These are phyloP conservation scores for Chaetorhynchus papuensis DNA, from an alignment of 2,113 vertebrate genomes.

Conservation along the genomic window DNA sequence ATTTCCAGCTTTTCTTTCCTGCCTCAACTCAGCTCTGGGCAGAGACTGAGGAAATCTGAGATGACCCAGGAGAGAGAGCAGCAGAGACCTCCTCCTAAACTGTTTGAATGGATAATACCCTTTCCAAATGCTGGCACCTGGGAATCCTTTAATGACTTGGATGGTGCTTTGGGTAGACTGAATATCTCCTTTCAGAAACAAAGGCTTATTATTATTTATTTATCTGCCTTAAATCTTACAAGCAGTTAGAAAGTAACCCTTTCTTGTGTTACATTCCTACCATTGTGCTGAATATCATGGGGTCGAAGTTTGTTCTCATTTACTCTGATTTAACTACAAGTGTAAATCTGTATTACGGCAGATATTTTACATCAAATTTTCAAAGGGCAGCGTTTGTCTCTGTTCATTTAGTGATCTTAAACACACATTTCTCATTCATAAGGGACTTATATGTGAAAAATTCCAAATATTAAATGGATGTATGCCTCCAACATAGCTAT, in stretches of 20 bases:
- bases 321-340: neutral
- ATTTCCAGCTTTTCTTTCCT: neutral
- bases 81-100: conserved; percentile 35
- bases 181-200: conserved; percentile 48
- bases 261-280: neutral
- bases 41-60: conserved; percentile 46
- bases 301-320: neutral
- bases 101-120: conserved; percentile 51
- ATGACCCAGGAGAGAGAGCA: conserved; percentile 27
- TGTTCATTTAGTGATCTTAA: neutral
- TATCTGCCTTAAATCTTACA: neutral
- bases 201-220: conserved; percentile 46
- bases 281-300: neutral
- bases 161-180: conserved; percentile 25
- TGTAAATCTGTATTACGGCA: neutral
- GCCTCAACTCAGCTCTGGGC: neutral
- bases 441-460: neutral
- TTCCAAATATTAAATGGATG: neutral
- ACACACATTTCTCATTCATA: neutral
- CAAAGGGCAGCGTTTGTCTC: neutral
- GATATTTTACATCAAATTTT: neutral
- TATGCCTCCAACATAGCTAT: neutral
- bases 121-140: conserved; percentile 58
- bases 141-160: conserved; percentile 46
- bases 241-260: neutral